These are phyloP conservation scores for Spilogale gracilis DNA, from an alignment of 2,113 vertebrate species.

Conservation along the genomic window DNA sequence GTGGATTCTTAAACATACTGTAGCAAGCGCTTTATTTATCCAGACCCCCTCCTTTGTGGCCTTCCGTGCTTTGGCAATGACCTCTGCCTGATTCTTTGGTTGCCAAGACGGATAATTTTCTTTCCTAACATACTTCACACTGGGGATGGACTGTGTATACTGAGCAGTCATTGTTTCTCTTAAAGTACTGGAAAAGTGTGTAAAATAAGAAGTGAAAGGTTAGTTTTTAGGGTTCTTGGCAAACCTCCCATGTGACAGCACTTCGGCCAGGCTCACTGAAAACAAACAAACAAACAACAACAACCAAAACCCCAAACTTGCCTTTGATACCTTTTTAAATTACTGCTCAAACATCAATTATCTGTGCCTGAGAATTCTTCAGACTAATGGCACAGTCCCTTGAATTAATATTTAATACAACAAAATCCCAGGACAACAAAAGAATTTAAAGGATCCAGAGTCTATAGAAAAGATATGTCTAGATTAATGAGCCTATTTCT, in stretches of 20 bases:
- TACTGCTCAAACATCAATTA: background rate
- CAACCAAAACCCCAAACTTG: background rate
- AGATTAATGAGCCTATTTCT: background rate
- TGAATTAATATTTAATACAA: conserved; percentile 23
- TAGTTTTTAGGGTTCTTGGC: background rate
- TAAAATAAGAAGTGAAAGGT: background rate
- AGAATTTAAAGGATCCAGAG: background rate
- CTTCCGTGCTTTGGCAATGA: conserved; percentile 32
- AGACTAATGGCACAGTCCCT: background rate
- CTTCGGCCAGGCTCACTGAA: background rate
- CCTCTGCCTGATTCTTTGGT: background rate
- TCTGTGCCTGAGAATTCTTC: background rate
- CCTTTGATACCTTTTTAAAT: background rate
- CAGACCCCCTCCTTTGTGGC: conserved; percentile 71
- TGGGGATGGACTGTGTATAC: conserved; percentile 24
- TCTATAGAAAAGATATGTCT: background rate
- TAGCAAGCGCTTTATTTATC: conserved; percentile 50
- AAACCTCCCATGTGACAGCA: conserved; percentile 3
- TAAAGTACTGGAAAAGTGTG: background rate
- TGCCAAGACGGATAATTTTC: conserved; percentile 11
- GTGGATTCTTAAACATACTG: conserved; percentile 55
- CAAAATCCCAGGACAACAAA: conserved; percentile 8
- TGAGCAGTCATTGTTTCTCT: background rate
- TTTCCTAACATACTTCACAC: background rate
- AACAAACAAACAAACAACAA: background rate